These are phyloP conservation scores for Cyaniris semiargus DNA, from an alignment of 2,888 invertebrate genomes.

Conservation along the genomic window DNA sequence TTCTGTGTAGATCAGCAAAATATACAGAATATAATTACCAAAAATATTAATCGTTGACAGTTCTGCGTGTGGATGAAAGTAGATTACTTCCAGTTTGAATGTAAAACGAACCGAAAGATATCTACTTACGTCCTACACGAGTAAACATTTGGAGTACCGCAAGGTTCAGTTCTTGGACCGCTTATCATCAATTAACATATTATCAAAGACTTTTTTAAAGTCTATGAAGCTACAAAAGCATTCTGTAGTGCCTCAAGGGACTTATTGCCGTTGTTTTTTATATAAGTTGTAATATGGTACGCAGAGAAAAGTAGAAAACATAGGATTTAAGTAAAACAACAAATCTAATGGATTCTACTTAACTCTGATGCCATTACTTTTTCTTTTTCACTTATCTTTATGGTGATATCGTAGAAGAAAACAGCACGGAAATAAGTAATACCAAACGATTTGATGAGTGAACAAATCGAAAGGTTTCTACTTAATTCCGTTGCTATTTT, in stretches of 20 bases:
- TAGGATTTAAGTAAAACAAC: neutral
- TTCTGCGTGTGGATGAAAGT: conserved; percentile 38
- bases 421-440: conserved; percentile 8
- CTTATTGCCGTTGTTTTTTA: neutral
- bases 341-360: conserved; percentile 23
- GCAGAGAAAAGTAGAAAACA: conserved; percentile 1
- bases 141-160: neutral
- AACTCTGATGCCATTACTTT: neutral
- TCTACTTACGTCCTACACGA: conserved; percentile 43
- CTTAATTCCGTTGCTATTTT: conserved; percentile 32
- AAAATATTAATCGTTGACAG: neutral
- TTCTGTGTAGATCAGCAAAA: too few species aligned
- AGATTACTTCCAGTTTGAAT: conserved; percentile 41
- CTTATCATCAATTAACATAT: neutral
- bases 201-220: neutral
- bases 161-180: neutral
- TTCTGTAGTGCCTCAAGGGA: neutral
- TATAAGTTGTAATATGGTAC: neutral
- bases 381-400: neutral
- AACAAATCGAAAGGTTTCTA: conserved; percentile 27
- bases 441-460: conserved; percentile 14
- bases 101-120: conserved; percentile 43
- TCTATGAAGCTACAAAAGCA: neutral
- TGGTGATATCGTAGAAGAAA: neutral
- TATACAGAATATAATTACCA: too few species aligned